A percentile compares a stretch with the other conserved stretches of the same genome.
Evolutionary conservation across 2,113 vertebrate genomes (phyloP).

Genomic region (Lutjanus erythropterus): DNA sequence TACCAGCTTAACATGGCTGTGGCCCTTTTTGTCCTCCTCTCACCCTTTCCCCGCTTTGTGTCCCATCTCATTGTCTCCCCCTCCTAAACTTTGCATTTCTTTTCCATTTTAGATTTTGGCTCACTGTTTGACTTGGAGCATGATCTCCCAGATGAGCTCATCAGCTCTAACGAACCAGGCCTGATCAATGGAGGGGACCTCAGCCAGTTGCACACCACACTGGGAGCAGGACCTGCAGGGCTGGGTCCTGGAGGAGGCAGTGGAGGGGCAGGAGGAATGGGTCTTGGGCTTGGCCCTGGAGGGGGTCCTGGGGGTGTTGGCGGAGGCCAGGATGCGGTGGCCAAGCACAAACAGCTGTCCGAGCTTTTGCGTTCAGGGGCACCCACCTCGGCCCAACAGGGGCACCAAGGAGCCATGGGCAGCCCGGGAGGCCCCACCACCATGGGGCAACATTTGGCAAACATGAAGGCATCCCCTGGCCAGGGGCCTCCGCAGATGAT

Average conservation of each 20-base stretch:
- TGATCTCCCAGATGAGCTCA: constrained; percentile 98
- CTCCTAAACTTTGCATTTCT: constrained; percentile 46
- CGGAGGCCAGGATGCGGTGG: constrained; percentile 92
- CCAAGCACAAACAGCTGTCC: constrained; percentile 98
- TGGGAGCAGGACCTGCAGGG: constrained; percentile 86
- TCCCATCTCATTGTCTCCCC: not conserved
- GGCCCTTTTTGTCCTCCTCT: constrained; percentile 24
- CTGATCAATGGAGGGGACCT: constrained; percentile 95
- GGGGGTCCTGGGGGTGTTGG: constrained; percentile 63
- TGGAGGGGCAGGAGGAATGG: constrained; percentile 74
- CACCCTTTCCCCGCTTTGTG: constrained; percentile 7
- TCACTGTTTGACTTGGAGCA: constrained; percentile 98
- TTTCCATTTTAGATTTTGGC: constrained; percentile 91
- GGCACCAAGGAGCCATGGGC: constrained; percentile 87
- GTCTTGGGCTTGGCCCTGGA: constrained; percentile 82
- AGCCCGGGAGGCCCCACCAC: constrained; percentile 73
- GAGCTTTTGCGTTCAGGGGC: constrained; percentile 93
- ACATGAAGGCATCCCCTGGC: constrained; percentile 82
- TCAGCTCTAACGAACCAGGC: constrained; percentile 92
- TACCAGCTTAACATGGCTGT: constrained; percentile 37
- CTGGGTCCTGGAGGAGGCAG: constrained; percentile 73
- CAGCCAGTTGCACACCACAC: constrained; percentile 92
- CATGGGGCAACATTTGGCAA: constrained; percentile 83
- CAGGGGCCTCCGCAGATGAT: constrained; percentile 81
- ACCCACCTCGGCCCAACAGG: constrained; percentile 78